Evolutionary conservation across 2,888 invertebrate genomes (phyloP), one percentile per base, ranked within the genome.

Genomic region (Lasioglossum zephyrum): DNA sequence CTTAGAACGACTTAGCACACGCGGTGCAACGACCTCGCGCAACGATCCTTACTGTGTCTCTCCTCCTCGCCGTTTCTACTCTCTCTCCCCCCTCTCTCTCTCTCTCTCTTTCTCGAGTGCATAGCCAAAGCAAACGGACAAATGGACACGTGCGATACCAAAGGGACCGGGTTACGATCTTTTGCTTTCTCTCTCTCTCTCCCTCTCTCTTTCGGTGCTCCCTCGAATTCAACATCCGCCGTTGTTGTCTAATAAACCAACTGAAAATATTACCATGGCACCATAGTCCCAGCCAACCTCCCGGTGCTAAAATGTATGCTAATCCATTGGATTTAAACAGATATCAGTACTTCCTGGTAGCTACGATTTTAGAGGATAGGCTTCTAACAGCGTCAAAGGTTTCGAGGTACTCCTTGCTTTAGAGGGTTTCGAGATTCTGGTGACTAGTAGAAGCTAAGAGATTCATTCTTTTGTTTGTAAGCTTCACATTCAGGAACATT

Each of bases 21-120:
- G 73, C 90, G 82, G 91, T 89, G 90, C 91, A 91, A 91, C 88
- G 91, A 90, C 91, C 90, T 85, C 91, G 87, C 85, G 91, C 91
- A 88, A 91, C 87, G 87, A 86, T 86, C 81, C 82, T 87, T 82
- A 70, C 87, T 70, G 47, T 82, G 79, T 81, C 66, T 73, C 39
- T 78, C 76, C 63, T 53, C 70, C 78, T 82, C 74, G 16, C 44
- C 49, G 1, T 26, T n/a, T 44, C 60, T 79, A 4, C 44, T 77
- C 8, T 53, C 47, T 3, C 31, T 44, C 73, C 39, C 53, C 69
- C 75, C 79, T 39, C 49, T 44, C 57, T n/a, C 49, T 69, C 47
- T 49, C 75, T 69, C 66, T 85, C 84, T 78, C 82, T 41, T 47
- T 44, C 60, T 73, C 39, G 70, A 63, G 84, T 66, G 83, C 73